A percentile compares a stretch with the other conserved stretches of the same genome.
phyloP scores from a whole-genome alignment of 1,140 invertebrate genomes.

The Dinoponera quadriceps region DNA sequence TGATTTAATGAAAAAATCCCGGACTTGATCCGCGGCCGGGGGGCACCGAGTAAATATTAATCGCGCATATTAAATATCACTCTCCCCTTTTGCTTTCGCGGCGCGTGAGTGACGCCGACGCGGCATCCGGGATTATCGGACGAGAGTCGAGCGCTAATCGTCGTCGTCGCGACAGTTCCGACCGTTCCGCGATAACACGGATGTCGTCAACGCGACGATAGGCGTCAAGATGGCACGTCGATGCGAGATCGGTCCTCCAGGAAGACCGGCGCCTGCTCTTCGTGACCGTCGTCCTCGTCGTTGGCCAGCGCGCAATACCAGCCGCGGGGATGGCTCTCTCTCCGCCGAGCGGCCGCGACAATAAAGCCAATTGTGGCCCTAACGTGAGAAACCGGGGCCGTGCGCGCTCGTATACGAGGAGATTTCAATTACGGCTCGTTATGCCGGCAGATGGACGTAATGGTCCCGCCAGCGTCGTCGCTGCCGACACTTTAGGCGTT shows the following conservation, averaged over 20 bases:
- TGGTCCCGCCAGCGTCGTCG: constrained; percentile 71
- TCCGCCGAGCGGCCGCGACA: constrained; percentile 73
- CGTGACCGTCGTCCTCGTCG: constrained; percentile 35
- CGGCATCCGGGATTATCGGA: constrained; percentile 57
- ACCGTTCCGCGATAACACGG: constrained; percentile 60
- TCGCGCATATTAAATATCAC: background rate
- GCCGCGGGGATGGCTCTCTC: constrained; percentile 29
- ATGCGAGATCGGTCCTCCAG: constrained; percentile 54
- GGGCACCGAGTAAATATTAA: background rate
- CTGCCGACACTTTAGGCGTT: constrained; percentile 70
- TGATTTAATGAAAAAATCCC: background rate
- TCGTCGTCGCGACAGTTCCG: constrained; percentile 41
- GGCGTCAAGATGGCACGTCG: constrained; percentile 14
- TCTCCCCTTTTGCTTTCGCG: background rate
- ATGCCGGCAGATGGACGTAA: constrained; percentile 81
- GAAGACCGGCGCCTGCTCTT: constrained; percentile 62
- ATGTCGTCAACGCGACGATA: constrained; percentile 24
- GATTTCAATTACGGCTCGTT: constrained; percentile 83
- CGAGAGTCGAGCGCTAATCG: constrained; percentile 19
- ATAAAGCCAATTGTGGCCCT: constrained; percentile 79
- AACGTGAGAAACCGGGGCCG: constrained; percentile 77
- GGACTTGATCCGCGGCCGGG: background rate
- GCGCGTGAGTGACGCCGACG: background rate
- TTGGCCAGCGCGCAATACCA: constrained; percentile 13
- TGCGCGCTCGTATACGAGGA: constrained; percentile 68